phyloP scores from a whole-genome alignment of 2,888 invertebrate genomes.

The Drosophila testacea region DNA sequence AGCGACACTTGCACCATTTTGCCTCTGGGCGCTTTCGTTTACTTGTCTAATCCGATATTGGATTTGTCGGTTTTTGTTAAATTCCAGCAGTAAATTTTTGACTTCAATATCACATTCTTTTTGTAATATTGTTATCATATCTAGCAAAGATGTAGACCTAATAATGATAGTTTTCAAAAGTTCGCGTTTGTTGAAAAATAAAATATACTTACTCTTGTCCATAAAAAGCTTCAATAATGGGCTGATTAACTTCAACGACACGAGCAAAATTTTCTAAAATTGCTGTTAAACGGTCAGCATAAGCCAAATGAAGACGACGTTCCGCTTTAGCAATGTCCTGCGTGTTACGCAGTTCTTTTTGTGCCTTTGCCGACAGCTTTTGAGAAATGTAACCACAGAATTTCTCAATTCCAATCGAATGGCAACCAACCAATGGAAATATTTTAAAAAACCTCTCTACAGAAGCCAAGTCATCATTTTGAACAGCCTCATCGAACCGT shows the following conservation, averaged over 20 bases:
- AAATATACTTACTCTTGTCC: constrained; percentile 85
- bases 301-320: constrained; percentile 91
- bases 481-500: constrained; percentile 96
- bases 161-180: background rate
- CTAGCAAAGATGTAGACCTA: constrained; percentile 88
- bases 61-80: constrained; percentile 89
- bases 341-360: constrained; percentile 90
- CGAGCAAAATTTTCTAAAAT: constrained; percentile 94
- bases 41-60: constrained; percentile 88
- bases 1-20: constrained; percentile 60
- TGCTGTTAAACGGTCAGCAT: constrained; percentile 93
- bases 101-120: constrained; percentile 91
- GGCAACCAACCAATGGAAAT: constrained; percentile 96
- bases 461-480: constrained; percentile 93
- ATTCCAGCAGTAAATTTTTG: constrained; percentile 89
- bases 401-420: constrained; percentile 94
- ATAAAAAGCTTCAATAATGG: constrained; percentile 95
- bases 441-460: constrained; percentile 98
- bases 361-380: constrained; percentile 89
- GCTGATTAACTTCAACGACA: constrained; percentile 94
- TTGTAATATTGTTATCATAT: constrained; percentile 90
- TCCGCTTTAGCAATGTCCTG: constrained; percentile 89
- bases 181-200: rapidly evolving
- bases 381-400: constrained; percentile 94
- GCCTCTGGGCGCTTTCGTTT: constrained; percentile 86